Base-by-base conservation (phyloP, 2,888 invertebrate genomes). In the Melanophora roralis region DNA sequence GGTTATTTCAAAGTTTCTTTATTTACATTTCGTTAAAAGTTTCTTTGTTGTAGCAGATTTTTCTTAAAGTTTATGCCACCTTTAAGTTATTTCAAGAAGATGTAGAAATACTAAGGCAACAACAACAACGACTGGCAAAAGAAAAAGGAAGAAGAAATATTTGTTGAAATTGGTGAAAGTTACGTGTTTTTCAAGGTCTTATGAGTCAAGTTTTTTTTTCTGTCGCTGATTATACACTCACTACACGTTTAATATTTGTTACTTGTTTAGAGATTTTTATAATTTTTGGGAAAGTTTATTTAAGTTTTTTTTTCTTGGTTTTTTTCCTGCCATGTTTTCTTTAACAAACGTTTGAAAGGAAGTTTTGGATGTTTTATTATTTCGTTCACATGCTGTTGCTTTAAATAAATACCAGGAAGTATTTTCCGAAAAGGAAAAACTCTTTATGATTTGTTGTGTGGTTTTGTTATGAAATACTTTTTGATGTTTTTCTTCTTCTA, bases 161-260 rank as follows among this genome's bases (percentile, higher is more conserved):
- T 36, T 7, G 23, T 71, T 72, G 34, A 72, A 72, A 62, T 76
- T 78, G 77, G 77, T 81, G 81, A 81, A 81, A 81, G 81, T 81
- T 78, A 71, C 77, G 67, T 80, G 68, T 60, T 81, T 77, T 78
- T 81, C 81, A 81, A 81, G 81, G 81, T 81, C 81, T 78, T 80
- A 64, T 59, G 38, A 62, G 68, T 60, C 71, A 60, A 75, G 65
- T 74, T 21, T 59, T 65, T 69, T 68, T 45, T 21, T 40, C 14
- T 11, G 27, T 68, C 34, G 36, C 27, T 75, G 51, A 73, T 75
- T 76, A 62, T 57, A 57, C 11, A n/a, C 21, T 16, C 14, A n/a
- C 34, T 27, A 38, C 9, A 49, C 19, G 62, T 76, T 40, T 1
- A 55, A 40, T 55, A n/a, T 55, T 69, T n/a, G 6, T 68, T 60